Base-by-base conservation (phyloP, 2,888 invertebrate species). In the Philereme transversata region DNA sequence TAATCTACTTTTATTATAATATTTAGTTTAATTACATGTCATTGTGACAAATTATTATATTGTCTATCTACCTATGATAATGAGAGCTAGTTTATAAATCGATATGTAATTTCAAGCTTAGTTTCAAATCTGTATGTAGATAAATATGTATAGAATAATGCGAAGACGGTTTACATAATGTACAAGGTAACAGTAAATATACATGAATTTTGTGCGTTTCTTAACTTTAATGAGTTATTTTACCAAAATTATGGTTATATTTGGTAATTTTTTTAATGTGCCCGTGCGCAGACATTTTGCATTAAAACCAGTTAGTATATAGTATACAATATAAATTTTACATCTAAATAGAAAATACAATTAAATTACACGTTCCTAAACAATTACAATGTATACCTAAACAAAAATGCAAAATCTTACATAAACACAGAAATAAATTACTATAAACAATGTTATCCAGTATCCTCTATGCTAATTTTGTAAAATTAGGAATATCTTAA, bases 401-500 rank as follows among this genome's bases (percentile, higher is more conserved):
- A 83, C 77, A 80, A 83, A 79, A 90, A 90, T 89, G 88, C 88
- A 87, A 88, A 83, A 85, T 77, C 82, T 85, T 85, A 86, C 44
- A 67, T 58, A 53, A 68, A 68, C 71, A 76, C 75, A 77, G 78
- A 83, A 88, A 90, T 90, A 88, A 90, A 88, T 89, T 86, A 88
- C 78, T 87, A 86, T 77, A 77, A 76, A 77, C 77, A 66, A 77
- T 73, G 70, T 74, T 72, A 76, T 73, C 70, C 40, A 40, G 40
- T 76, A 74, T 74, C 74, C 71, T 74, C 81, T 72, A 84, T 78
- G 73, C 83, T 87, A 85, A 79, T 78, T 86, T 88, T 88, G 85
- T 89, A 82, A 83, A 87, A 76, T 78, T 83, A 87, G 78, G 80
- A 87, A 86, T 88, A 88, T 85, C 87, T 89, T 87, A 88, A 82